Evolutionary conservation across 2,113 vertebrate genomes (phyloP), one percentile per base, ranked within the genome.

Genomic region (Bos indicus): DNA sequence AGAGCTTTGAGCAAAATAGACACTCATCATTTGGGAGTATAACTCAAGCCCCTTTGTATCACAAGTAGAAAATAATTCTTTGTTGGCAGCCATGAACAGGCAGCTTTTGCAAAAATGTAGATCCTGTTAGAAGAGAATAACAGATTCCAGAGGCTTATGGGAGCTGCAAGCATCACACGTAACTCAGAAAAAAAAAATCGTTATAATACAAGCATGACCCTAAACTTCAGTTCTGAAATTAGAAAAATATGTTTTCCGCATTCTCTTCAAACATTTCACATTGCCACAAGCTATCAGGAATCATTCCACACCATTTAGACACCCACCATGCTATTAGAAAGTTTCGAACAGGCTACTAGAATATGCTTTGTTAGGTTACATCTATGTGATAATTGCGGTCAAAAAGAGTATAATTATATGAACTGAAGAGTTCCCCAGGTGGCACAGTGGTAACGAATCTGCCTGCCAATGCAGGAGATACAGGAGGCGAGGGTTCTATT

Each of bases 161-260:
- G 28, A 86, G 83, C 59, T 51, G 14, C 7, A 16, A 40, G 30
- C 60, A 36, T 91, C 23, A 71, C 78, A 25, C 51, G 26, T 33
- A 88, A 93, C 57, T 57, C 21, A 96, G 43, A 46, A 40, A 25
- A 12, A 12, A 40, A 28, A 33, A 52, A 8, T 13, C 5, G 16
- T 19, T 48, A 25, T n/a, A 82, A 87, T 28, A 57, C 21, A 4
- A 36, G 23, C 59, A 51, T 17, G 17, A 74, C 59, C 30, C 87
- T 77, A 60, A 93, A 30, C 62, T 83, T 91, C n/a, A 59, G 62
- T 92, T 93, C 40, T 84, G 88, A 97, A 97, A 96, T 94, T 59
- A 57, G 57, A 96, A 95, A 96, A 51, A 56, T 30, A 51, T 96
- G 74, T 80, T 95, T 97, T 92, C n/a, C 30, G 54, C 95, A 95